phyloP scores from a whole-genome alignment of 1,140 invertebrate species.

The Tetramorium alpestre region DNA sequence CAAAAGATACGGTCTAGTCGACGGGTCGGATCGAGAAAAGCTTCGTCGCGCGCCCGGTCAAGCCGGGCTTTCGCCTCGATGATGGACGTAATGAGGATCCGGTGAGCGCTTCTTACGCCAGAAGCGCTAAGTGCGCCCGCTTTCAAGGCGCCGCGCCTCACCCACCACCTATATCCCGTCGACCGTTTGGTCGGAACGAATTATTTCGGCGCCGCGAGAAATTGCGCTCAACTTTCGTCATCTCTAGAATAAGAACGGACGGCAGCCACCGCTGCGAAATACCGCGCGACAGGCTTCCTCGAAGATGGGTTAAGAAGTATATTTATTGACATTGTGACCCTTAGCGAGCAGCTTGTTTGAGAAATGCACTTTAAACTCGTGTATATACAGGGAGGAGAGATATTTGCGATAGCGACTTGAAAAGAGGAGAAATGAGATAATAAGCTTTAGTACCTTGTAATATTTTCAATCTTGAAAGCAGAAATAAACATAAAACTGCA shows the following conservation, averaged over 20 bases:
- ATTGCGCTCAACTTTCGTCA: constrained; percentile 9
- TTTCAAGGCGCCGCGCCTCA: not conserved
- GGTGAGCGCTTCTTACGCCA: constrained; percentile 2
- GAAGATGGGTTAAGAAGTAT: not conserved
- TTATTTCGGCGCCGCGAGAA: constrained; percentile 22
- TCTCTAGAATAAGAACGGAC: constrained; percentile 8
- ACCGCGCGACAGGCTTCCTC: not conserved
- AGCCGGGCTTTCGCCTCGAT: constrained; percentile 38
- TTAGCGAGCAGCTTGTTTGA: not conserved
- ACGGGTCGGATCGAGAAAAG: constrained; percentile 40
- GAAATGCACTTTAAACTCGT: constrained; percentile 9
- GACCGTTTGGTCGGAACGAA: not conserved
- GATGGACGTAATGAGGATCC: constrained; percentile 59
- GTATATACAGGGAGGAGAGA: not conserved
- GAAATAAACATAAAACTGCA: not conserved
- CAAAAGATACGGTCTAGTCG: constrained; percentile 67
- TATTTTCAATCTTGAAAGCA: not conserved
- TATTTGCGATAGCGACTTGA: not conserved
- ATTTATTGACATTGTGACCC: not conserved
- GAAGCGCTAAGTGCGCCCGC: not conserved
- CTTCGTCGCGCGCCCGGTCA: constrained; percentile 20
- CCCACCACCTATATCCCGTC: too few relatives aligned
- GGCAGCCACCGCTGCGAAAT: not conserved
- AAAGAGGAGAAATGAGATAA: not conserved
- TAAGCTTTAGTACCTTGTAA: not conserved